A percentile compares a stretch with the other conserved stretches of the same genome.
These are phyloP conservation scores for Chloropsis cyanopogon DNA, from an alignment of 2,113 vertebrate species.

Conservation along the genomic window DNA sequence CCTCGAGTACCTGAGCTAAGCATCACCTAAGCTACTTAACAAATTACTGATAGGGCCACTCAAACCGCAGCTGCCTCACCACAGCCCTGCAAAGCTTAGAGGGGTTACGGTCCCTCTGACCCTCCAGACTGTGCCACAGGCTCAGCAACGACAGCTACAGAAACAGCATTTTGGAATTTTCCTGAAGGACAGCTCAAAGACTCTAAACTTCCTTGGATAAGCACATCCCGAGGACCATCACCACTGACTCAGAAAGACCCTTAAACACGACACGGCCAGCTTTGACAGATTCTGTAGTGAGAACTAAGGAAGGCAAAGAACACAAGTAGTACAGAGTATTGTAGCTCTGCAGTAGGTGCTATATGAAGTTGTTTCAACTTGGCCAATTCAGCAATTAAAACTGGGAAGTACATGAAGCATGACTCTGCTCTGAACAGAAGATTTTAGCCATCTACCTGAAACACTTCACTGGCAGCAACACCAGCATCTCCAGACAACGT, in stretches of 20 bases:
- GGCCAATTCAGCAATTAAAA: not conserved
- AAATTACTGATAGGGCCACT: not conserved
- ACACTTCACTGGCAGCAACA: not conserved
- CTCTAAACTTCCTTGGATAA: not conserved
- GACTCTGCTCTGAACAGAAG: not conserved
- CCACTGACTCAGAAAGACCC: not conserved
- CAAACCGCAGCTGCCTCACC: not conserved
- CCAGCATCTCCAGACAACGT: rapidly evolving
- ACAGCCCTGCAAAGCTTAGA: not conserved
- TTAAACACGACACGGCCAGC: rapidly evolving
- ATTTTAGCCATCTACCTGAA: not conserved
- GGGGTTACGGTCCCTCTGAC: not conserved
- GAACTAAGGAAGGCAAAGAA: not conserved
- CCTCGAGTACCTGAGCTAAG: not conserved
- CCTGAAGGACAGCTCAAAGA: not conserved
- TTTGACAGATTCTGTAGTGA: rapidly evolving
- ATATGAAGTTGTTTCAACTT: rapidly evolving
- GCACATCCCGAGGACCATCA: not conserved
- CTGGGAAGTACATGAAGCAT: rapidly evolving
- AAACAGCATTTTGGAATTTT: not conserved
- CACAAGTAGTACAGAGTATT: rapidly evolving
- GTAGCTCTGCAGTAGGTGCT: rapidly evolving
- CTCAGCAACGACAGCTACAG: not conserved
- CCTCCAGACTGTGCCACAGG: not conserved
- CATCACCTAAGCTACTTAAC: not conserved